These are phyloP conservation scores for Calliphora vicina DNA, from an alignment of 1,140 invertebrate genomes.

Conservation along the genomic window DNA sequence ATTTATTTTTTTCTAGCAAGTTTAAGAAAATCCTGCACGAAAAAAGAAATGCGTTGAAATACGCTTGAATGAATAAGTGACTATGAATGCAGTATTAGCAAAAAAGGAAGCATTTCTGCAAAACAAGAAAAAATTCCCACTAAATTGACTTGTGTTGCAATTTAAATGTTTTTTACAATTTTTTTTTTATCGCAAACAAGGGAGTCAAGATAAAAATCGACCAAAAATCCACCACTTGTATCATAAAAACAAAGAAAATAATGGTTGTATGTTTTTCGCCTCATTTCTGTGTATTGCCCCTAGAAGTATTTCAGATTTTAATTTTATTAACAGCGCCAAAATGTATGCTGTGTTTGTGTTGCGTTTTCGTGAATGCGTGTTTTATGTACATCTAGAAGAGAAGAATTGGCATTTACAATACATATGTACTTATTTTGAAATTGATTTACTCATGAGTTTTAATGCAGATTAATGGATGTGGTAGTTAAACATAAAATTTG, in stretches of 20 bases:
- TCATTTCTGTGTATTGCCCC: background rate
- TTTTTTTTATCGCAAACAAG: background rate
- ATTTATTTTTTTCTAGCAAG: background rate
- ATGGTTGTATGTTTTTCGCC: background rate
- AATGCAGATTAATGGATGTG: no score
- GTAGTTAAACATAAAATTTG: no score
- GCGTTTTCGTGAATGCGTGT: background rate
- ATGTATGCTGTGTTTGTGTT: background rate
- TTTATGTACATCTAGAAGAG: no score
- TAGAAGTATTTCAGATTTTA: background rate
- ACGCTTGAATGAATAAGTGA: background rate
- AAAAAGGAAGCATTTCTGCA: background rate
- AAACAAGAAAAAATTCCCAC: background rate
- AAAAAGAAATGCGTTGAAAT: background rate
- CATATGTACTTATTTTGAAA: no score
- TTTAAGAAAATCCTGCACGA: no score
- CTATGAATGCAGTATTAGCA: background rate
- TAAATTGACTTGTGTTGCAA: conserved; percentile 5
- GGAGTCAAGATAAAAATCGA: background rate
- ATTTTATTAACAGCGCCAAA: background rate
- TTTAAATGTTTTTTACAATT: background rate
- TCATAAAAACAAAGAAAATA: background rate
- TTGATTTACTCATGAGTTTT: no score
- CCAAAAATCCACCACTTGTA: background rate
- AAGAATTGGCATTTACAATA: no score